Evolutionary conservation across 2,888 invertebrate species (phyloP).

Genomic region (Biston stratarius): DNA sequence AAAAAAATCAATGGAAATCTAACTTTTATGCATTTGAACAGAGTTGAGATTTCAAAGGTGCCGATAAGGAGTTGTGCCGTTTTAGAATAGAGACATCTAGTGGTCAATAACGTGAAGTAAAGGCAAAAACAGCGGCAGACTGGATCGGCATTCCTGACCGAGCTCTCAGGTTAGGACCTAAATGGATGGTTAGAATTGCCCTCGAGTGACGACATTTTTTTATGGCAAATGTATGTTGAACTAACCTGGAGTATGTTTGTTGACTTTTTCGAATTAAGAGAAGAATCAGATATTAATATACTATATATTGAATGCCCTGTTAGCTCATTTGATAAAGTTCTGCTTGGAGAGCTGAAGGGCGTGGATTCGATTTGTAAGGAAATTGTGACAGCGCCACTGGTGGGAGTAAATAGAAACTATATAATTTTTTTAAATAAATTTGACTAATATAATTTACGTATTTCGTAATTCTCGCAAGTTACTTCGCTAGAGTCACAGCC

Average conservation of each 20-base stretch:
- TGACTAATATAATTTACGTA: no score
- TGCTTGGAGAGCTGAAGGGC: no score
- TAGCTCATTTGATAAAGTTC: no score
- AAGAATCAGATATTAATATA: not conserved
- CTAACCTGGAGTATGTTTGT: not conserved
- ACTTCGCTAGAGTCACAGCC: no score
- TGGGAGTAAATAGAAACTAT: no score
- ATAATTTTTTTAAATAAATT: no score
- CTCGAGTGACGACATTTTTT: slow-evolving; percentile 38
- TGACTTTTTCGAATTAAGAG: not conserved
- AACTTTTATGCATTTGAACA: not conserved
- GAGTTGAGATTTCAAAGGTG: not conserved
- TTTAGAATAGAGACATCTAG: slow-evolving; percentile 15
- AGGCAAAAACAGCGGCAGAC: slow-evolving; percentile 79
- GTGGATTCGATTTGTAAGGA: no score
- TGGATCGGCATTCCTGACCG: slow-evolving; percentile 71
- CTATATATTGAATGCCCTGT: not conserved
- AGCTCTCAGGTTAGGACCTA: slow-evolving; percentile 64
- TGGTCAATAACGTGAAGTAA: slow-evolving; percentile 74
- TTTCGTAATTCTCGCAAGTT: no score
- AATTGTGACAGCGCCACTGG: no score
- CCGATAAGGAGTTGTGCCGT: slow-evolving; percentile 40
- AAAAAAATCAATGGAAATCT: slow-evolving; percentile 6
- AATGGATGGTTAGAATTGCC: slow-evolving; percentile 64
- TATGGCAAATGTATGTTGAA: slow-evolving; percentile 33